Evolutionary conservation across 2,113 vertebrate genomes (phyloP).

Genomic region (cattle (Bos taurus)): ARS-UCD2.0 NC_037338.1:80202501-80203000

Average conservation of each 20-base stretch:
- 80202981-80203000: not conserved
- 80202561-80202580: not conserved
- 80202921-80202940: not conserved
- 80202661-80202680: not conserved
- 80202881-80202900: not conserved
- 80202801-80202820: not conserved
- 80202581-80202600: not conserved
- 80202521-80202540: not conserved
- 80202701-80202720: not conserved
- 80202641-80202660: not conserved
- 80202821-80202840: not conserved
- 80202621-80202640: not conserved
- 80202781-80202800: not conserved
- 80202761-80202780: slow-evolving; percentile 12
- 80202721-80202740: not conserved
- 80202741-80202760: slow-evolving; percentile 12
- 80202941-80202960: not conserved
- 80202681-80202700: not conserved
- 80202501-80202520: not conserved
- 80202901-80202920: accelerated
- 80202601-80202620: not conserved
- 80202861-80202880: not conserved
- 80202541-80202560: not conserved
- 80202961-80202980: accelerated
- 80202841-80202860: not conserved